These are phyloP conservation scores for Therioaphis trifolii DNA, from an alignment of 2,888 invertebrate species.

Conservation along the genomic window DNA sequence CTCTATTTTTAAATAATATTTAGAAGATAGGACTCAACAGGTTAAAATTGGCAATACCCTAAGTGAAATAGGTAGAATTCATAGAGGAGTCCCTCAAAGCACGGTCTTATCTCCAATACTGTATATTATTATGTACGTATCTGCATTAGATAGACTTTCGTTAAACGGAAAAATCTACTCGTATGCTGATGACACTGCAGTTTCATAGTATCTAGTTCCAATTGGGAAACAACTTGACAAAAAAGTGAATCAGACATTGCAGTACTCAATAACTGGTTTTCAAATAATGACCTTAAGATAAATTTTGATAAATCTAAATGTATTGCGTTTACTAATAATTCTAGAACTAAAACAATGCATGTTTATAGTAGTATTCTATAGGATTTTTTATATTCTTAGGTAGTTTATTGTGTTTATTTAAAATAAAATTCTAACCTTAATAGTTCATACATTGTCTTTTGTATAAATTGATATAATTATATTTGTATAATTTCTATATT, in stretches of 20 bases:
- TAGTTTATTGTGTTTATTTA: too few species aligned
- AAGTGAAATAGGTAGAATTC: not conserved
- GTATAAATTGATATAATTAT: too few species aligned
- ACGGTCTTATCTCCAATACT: not conserved
- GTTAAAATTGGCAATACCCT: not conserved
- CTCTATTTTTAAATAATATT: conserved; percentile 3
- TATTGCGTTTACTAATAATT: not conserved
- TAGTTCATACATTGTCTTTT: too few species aligned
- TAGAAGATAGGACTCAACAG: not conserved
- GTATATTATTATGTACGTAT: not conserved
- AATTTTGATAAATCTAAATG: conserved; percentile 28
- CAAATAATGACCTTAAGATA: not conserved
- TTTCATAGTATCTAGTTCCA: not conserved
- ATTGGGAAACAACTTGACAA: not conserved
- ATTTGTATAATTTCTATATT: too few species aligned
- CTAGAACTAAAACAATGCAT: not conserved
- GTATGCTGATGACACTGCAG: not conserved
- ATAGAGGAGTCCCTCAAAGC: not conserved
- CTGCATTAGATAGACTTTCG: too few species aligned
- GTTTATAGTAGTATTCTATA: too few species aligned
- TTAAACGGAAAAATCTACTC: not conserved
- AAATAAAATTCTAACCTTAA: too few species aligned
- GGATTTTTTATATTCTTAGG: too few species aligned
- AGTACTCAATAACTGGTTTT: conserved; percentile 11
- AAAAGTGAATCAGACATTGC: not conserved